Percentiles rank a stretch among this genome's conserved stretches.
Conservation (phyloP, 1,140 invertebrate genomes). For the Goniozus legneri region DNA sequence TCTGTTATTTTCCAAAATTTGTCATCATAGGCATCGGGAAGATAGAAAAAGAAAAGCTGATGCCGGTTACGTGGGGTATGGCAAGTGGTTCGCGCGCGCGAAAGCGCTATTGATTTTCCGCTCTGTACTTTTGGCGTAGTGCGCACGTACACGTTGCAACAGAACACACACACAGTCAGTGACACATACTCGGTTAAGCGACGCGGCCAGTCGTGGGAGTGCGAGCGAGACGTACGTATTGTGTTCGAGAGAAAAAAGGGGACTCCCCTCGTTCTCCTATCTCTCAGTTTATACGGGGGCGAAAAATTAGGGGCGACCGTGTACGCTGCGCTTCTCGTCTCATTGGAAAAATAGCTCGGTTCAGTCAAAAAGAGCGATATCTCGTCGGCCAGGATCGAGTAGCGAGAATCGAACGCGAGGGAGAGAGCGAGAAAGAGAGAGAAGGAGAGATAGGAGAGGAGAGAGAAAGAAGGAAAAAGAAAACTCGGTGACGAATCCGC, state of each 20-base stretch:
- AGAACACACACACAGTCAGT: constrained; percentile 24
- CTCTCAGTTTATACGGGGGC: no score
- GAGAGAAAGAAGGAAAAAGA: background rate
- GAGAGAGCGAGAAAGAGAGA: background rate
- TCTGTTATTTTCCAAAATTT: no score
- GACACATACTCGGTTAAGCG: background rate
- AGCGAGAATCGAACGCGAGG: background rate
- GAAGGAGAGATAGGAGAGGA: background rate
- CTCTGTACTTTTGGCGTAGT: constrained; percentile 33
- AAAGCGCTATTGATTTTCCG: constrained; percentile 42
- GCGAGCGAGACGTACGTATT: no score
- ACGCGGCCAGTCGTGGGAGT: no score
- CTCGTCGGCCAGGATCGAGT: constrained; percentile 1
- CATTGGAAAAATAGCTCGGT: background rate
- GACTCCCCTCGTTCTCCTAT: constrained; percentile 26
- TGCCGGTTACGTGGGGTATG: no score
- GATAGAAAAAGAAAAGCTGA: no score
- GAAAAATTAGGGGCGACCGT: constrained; percentile 3
- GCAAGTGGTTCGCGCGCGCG: no score
- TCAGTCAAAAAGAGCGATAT: background rate
- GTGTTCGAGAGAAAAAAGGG: background rate
- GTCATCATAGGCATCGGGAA: no score
- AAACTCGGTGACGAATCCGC: no score
- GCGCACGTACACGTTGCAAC: constrained; percentile 30
- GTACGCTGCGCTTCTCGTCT: background rate